phyloP scores from a whole-genome alignment of 2,797 vertebrate species.

The Falco rusticolus region DNA sequence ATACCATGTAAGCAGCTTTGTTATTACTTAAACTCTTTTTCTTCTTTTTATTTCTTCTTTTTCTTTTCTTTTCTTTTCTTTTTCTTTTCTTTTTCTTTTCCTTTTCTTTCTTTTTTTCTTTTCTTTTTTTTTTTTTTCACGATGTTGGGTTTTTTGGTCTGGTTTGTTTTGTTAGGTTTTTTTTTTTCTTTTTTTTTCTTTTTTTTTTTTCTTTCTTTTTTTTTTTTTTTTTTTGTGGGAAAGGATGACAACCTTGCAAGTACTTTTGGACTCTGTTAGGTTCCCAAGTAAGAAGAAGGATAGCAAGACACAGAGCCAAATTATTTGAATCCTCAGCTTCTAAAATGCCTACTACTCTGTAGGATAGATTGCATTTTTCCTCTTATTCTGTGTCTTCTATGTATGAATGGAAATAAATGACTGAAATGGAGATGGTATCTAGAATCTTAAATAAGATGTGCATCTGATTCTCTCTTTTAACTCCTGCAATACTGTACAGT shows the following conservation, averaged over 20 bases:
- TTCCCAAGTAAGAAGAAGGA: neutral
- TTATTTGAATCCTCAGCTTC: neutral
- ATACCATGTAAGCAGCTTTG: neutral
- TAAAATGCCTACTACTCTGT: neutral
- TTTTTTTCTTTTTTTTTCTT: neutral
- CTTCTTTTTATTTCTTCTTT: neutral
- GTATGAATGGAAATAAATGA: neutral
- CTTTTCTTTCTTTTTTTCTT: neutral
- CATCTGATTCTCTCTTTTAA: neutral
- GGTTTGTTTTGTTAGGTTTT: accelerated
- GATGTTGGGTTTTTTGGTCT: neutral
- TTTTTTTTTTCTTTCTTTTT: neutral
- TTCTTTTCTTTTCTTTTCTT: no score
- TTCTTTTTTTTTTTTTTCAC: neutral
- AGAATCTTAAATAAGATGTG: neutral
- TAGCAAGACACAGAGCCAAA: neutral
- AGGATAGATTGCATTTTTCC: neutral
- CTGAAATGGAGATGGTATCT: neutral
- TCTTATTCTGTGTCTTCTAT: neutral
- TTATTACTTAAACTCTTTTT: neutral
- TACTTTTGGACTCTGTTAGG: neutral
- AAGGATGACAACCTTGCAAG: neutral
- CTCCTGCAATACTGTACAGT: neutral
- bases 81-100: no score
- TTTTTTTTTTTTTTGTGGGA: neutral